Percentiles rank a stretch among this genome's conserved stretches.
Conservation (phyloP, 2,797 vertebrate genomes). For the Premnoplex brunnescens region DNA sequence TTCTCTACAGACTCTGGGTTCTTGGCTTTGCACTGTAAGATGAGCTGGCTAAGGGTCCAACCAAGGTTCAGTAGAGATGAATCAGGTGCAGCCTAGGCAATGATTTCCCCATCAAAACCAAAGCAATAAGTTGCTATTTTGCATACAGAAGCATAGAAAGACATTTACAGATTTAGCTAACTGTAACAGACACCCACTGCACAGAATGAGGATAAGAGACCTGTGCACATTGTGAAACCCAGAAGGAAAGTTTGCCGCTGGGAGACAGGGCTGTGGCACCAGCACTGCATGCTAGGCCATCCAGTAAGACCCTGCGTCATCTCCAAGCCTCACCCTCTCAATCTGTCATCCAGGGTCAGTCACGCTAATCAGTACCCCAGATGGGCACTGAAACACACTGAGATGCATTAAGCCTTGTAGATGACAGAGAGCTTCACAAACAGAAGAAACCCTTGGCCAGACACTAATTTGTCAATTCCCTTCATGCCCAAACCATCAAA, state of each 20-base stretch:
- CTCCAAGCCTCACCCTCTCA: background rate
- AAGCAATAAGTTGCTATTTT: background rate
- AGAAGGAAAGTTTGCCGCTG: background rate
- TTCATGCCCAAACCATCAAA: background rate
- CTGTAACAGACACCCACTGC: background rate
- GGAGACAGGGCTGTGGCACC: background rate
- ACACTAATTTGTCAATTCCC: background rate
- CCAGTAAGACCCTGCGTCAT: background rate
- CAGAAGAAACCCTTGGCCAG: background rate
- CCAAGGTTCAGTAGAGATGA: background rate
- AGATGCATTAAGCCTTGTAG: background rate
- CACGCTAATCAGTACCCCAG: background rate
- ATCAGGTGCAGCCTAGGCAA: background rate
- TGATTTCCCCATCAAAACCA: background rate
- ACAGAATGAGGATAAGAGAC: background rate
- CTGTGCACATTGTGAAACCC: background rate
- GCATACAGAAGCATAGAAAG: background rate
- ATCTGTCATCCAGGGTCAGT: background rate
- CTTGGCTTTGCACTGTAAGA: background rate
- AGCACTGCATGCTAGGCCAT: fast-evolving
- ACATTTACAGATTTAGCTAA: background rate
- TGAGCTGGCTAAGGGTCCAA: background rate
- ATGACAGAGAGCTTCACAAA: background rate
- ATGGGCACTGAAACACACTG: background rate
- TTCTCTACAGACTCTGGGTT: background rate